Base-by-base conservation (phyloP, 2,797 vertebrate species). In the Darevskia nairensis region DNA sequence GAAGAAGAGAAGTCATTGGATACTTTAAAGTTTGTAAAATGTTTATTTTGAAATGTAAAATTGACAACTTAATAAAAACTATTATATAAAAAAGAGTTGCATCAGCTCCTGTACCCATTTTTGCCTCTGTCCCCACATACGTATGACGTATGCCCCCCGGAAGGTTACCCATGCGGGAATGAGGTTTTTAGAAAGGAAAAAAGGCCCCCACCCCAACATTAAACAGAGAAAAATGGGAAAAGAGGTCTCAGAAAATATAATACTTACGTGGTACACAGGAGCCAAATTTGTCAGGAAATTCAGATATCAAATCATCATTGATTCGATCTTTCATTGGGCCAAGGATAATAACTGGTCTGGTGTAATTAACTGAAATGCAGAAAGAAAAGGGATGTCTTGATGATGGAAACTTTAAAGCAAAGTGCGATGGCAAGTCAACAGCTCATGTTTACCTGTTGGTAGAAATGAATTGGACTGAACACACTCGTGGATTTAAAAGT, bases 251-350 rank as follows among this genome's bases (percentile, higher is more conserved):
- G 77, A 27, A 85, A 50, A 90, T 90, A 76, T 10, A 5, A 44
- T 94, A 99, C 99, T 98, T 97, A 99, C 99, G 99, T 94, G 99
- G 99, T 82, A 99, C 99, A 90, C 99, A 99, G 0, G 98, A 99
- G 72, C 99, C 98, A 96, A 99, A 99, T 94, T 99, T 99, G 92
- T 99, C 98, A 41, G 99, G 99, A 92, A 99, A 99, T 94, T 99
- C 99, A 6, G 98, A 99, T 96, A 99, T 99, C 93, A 99, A 98
- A 94, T 99, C 98, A 39, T 99, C 99, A 3, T 99, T 99, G 96
- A 99, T 97, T 88, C 98, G 97, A 96, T 99, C 99, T 96, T 99
- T 99, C 98, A 99, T 99, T 9, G 99, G 98, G 66, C 99, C 99
- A 77, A 99, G 97, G 95, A 99, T 99, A 91, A 99, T 99, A 93